Evolutionary conservation across 1,140 invertebrate species (phyloP).

Genomic region (Cyrtorhinus lividipennis): DNA sequence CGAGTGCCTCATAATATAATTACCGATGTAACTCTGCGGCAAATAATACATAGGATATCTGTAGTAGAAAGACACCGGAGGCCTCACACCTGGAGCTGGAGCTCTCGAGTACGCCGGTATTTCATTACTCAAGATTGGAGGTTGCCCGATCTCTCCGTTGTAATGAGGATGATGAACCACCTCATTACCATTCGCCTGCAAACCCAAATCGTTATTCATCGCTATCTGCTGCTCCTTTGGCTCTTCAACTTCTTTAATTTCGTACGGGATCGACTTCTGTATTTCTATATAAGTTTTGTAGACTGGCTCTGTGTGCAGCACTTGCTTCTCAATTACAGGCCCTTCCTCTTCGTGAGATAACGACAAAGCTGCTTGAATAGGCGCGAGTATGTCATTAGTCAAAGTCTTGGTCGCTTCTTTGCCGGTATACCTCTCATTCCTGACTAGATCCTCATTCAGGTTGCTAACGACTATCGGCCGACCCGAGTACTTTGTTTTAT

Average conservation of each 20-base stretch:
- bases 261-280: slow-evolving; percentile 24
- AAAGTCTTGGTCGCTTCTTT: slow-evolving; percentile 21
- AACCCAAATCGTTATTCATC: neutral
- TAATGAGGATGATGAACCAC: neutral
- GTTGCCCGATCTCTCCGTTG: neutral
- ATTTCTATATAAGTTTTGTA: slow-evolving; percentile 23
- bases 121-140: neutral
- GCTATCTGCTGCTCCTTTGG: neutral
- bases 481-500: neutral
- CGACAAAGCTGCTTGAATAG: slow-evolving; percentile 34
- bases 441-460: neutral
- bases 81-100: too few relatives aligned
- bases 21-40: slow-evolving; percentile 13
- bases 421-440: slow-evolving; percentile 1
- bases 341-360: slow-evolving; percentile 26
- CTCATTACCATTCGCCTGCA: neutral
- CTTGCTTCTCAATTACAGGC: slow-evolving; percentile 20
- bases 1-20: slow-evolving; percentile 19
- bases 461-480: neutral
- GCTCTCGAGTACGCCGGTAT: neutral
- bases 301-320: slow-evolving; percentile 17
- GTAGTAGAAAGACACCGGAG: neutral
- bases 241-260: slow-evolving; percentile 17
- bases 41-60: slow-evolving; percentile 14
- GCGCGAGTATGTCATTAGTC: slow-evolving; percentile 29